Evolutionary conservation across 1,140 invertebrate species (phyloP), one percentile per base, ranked within the genome.

Genomic region (Zaprionus lachaisei): DNA sequence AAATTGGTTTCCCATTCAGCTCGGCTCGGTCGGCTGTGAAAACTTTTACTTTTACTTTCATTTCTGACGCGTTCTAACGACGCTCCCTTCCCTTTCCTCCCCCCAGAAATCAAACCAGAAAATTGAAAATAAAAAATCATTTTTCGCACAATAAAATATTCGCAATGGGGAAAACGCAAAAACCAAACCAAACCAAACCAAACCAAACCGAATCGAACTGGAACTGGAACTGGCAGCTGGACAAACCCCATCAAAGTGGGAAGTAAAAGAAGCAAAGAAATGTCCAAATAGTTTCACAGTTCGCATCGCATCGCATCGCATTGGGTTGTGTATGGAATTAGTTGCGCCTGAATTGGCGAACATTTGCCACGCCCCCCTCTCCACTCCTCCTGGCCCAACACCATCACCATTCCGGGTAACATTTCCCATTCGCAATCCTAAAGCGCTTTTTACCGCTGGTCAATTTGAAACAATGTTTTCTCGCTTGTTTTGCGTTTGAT

Each of bases 51-150:
- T 82, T 86, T 73, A 85, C 83, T 86, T 89, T 81, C 77, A 76
- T 77, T 82, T 83, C 71, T 49, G 75, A 55, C 63, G 56, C 70
- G 63, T 34, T 77, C 73, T 72, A 76, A 76, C 41, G 6, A n/a
- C n/a, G 6, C 41, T 1, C 41, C n/a, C 73, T 15, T 47, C 47
- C 31, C 22, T 31, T 31, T 4, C n/a, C 62, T 12, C 37, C 56
- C 22, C 6, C 37, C 60, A 55, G 24, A 66, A 72, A 72, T 65
- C 76, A 62, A 72, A 15, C 79, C 70, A 63, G 70, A 71, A 89
- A 91, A 91, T 89, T 91, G 89, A 91, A 91, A 89, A 85, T 89
- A 91, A 91, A 91, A 91, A 91, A 91, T 91, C 84, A 91, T 91
- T 91, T 91, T 90, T 92, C 90, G 89, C 90, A 80, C 89, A 91